A percentile compares a stretch with the other conserved stretches of the same genome.
These are phyloP conservation scores for Dascillus cervinus DNA, from an alignment of 2,888 invertebrate species.

Conservation along the genomic window DNA sequence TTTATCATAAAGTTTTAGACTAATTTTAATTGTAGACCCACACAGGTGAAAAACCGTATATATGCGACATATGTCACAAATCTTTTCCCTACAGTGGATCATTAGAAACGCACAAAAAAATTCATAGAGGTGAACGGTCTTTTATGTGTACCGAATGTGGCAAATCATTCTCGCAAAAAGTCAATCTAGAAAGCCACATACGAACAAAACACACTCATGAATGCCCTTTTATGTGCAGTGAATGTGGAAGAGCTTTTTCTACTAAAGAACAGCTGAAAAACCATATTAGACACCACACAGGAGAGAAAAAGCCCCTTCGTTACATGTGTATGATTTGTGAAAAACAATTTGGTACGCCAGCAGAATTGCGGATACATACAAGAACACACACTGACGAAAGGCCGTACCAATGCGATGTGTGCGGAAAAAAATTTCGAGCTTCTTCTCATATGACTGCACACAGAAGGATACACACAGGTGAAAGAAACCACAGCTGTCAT, in stretches of 20 bases:
- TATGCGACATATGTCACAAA: conserved; percentile 26
- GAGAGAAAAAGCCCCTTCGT: conserved; percentile 23
- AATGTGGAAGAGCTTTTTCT: conserved; percentile 26
- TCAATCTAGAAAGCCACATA: conserved; percentile 24
- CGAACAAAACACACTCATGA: conserved; percentile 27
- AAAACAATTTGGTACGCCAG: conserved; percentile 22
- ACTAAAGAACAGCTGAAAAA: conserved; percentile 26
- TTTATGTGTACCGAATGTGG: conserved; percentile 25
- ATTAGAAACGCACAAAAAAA: conserved; percentile 26
- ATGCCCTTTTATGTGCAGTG: conserved; percentile 29
- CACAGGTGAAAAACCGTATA: conserved; percentile 25
- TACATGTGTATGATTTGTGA: conserved; percentile 22
- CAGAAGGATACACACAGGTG: conserved; percentile 27
- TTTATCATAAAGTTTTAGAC: conserved; percentile 1
- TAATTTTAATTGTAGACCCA: conserved; percentile 20
- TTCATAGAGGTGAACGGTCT: conserved; percentile 23
- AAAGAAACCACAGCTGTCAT: conserved; percentile 22
- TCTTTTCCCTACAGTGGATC: conserved; percentile 26
- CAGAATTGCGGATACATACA: conserved; percentile 23
- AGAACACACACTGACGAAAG: conserved; percentile 27
- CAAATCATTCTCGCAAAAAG: conserved; percentile 26
- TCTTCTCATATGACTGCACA: conserved; percentile 35
- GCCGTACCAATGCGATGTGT: conserved; percentile 27
- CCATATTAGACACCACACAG: conserved; percentile 27
- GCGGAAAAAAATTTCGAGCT: conserved; percentile 26